Conservation (phyloP, 2,113 vertebrate genomes). For the Blennius ocellaris region DNA sequence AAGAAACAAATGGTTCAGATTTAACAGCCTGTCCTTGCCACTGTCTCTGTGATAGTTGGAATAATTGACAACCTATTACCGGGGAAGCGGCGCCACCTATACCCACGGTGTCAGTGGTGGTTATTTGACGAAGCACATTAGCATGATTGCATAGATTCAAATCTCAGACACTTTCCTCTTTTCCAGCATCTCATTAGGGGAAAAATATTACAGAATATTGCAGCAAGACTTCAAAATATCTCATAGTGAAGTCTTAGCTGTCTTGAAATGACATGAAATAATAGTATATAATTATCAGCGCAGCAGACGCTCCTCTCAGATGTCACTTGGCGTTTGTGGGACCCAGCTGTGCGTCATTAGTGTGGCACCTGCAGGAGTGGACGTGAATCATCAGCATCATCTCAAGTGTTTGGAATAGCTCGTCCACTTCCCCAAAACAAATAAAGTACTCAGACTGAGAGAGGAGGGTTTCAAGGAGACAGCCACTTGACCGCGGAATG, state of each 20-base stretch:
- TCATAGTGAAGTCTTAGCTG: conserved; percentile 19
- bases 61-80: conserved; percentile 41
- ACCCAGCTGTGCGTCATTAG: conserved; percentile 68
- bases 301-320: conserved; percentile 54
- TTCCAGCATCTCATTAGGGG: conserved; percentile 49
- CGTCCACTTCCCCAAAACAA: conserved; percentile 66
- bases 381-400: conserved; percentile 51
- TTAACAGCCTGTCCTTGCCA: conserved; percentile 32
- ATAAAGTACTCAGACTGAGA: conserved; percentile 52
- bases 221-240: conserved; percentile 44
- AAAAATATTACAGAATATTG: conserved; percentile 21
- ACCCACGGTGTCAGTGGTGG: conserved; percentile 11
- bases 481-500: conserved; percentile 57
- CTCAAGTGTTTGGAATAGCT: conserved; percentile 69
- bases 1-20: conserved; percentile 40
- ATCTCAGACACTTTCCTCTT: conserved; percentile 32
- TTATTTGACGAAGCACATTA: conserved; percentile 31
- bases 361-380: conserved; percentile 67
- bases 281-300: conserved; percentile 62
- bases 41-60: conserved; percentile 34
- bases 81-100: conserved; percentile 26
- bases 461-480: conserved; percentile 47
- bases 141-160: conserved; percentile 32
- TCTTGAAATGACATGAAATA: conserved; percentile 62
- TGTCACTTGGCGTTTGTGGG: conserved; percentile 46